Percentiles rank a stretch among this genome's conserved stretches.
phyloP scores from a whole-genome alignment of 2,797 vertebrate species.

The Ptychadena robeensis region DNA sequence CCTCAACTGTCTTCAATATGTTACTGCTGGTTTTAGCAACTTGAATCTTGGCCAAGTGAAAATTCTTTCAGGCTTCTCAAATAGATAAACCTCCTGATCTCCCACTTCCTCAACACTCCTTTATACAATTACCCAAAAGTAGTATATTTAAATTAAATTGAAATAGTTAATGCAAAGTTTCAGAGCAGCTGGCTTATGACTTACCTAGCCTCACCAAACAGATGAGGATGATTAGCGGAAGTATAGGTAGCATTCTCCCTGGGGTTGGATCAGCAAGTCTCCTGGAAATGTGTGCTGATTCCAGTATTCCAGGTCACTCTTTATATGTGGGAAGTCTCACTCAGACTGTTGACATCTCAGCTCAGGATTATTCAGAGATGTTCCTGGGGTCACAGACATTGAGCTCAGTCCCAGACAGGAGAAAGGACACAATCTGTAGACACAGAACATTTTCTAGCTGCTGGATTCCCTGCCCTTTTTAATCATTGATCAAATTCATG shows the following conservation, averaged over 20 bases:
- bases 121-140: no score
- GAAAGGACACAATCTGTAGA: not conserved
- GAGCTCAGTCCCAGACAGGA: not conserved
- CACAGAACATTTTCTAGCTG: not conserved
- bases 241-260: not conserved
- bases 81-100: no score
- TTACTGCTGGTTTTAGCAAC: no score
- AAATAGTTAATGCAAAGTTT: no score
- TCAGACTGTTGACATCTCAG: not conserved
- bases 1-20: no score
- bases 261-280: not conserved
- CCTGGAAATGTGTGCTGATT: not conserved
- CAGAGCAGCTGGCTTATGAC: no score
- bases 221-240: not conserved
- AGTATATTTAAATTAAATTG: no score
- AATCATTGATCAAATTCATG: slow-evolving; percentile 40
- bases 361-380: not conserved
- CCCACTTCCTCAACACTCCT: no score
- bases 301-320: not conserved
- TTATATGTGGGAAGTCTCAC: not conserved
- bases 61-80: no score
- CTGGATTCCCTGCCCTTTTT: slow-evolving; percentile 1
- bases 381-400: not conserved
- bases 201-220: slow-evolving; percentile 32
- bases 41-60: no score